Base-by-base conservation (phyloP, 2,888 invertebrate genomes). In the Ypsolopha scabrella region DNA sequence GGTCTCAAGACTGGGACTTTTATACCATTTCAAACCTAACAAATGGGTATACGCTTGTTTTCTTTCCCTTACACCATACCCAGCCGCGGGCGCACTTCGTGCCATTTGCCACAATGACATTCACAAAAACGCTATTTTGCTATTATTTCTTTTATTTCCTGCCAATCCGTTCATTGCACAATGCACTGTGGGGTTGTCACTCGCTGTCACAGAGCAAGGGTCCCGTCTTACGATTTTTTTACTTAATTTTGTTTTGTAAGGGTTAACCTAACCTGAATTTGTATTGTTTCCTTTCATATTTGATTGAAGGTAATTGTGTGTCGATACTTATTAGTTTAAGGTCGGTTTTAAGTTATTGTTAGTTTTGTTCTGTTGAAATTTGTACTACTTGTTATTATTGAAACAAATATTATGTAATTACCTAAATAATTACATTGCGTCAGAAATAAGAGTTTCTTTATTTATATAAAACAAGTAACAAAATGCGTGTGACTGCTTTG, bases 91-190 rank as follows among this genome's bases (percentile, higher is more conserved):
- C 11, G 7, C 9, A 13, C 33, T 41, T 37, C 43, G 36, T 48
- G 13, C 47, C 24, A 51, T 52, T 49, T 48, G 44, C 52, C 52
- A 41, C 52, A 50, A 50, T 46, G 13, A 45, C 33, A 53, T 46
- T 35, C n/a, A 43, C 11, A 50, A 13, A 43, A 35, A 36, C 50
- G 10, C 47, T 46, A 33, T 50, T 50, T 11, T 13, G 37, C 46
- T 53, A 34, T 53, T 46, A 35, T 53, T 47, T 53, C 47, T 53
- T 50, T 43, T 24, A 24, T 24, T 24, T 24, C 24, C 24, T 24
- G 41, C 49, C n/a, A 47, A 50, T 50, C 50, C 36, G 34, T 50
- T 49, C 41, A 50, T 34, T 41, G n/a, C 11, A 41, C 49, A 49
- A 49, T 49, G 34, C 41, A 43, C 35, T 33, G 14, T 43, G 39